A percentile compares a stretch with the other conserved stretches of the same genome.
Evolutionary conservation across 2,113 vertebrate genomes (phyloP).

Genomic region (Ameiurus melas): DNA sequence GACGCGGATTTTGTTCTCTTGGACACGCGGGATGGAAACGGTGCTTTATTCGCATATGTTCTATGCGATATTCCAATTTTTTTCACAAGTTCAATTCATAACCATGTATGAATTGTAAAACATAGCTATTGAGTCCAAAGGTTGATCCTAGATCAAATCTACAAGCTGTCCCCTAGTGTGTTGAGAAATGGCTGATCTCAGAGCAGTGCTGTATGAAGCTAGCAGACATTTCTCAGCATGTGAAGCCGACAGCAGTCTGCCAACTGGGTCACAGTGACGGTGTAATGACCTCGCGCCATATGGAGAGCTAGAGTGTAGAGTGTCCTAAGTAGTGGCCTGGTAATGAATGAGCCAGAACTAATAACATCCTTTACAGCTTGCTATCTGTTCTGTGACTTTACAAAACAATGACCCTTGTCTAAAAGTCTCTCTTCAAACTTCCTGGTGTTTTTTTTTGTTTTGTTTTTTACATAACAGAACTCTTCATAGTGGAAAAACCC

Average conservation of each 20-base stretch:
- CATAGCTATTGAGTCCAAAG: background rate
- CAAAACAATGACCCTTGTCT: background rate
- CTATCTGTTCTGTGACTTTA: background rate
- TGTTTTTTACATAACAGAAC: background rate
- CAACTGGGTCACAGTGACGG: conserved; percentile 34
- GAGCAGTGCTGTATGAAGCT: background rate
- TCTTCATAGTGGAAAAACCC: background rate
- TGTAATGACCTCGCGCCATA: background rate
- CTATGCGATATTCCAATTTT: too few relatives aligned
- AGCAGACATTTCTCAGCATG: conserved; percentile 16
- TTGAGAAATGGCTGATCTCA: background rate
- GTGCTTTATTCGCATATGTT: too few relatives aligned
- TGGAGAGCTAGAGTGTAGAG: background rate
- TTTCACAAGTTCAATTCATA: too few relatives aligned
- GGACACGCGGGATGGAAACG: too few relatives aligned
- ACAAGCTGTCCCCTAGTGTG: background rate
- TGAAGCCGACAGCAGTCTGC: conserved; percentile 1
- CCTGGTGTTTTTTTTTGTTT: background rate
- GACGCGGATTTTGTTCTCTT: too few relatives aligned
- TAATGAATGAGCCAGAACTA: conserved; percentile 29
- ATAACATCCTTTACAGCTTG: background rate
- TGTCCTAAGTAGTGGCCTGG: background rate
- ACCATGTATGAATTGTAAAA: too few relatives aligned
- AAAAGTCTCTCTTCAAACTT: background rate
- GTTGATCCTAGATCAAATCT: background rate